Base-by-base conservation (phyloP, 2,888 invertebrate genomes). In the Mimumesa dahlbomi region DNA sequence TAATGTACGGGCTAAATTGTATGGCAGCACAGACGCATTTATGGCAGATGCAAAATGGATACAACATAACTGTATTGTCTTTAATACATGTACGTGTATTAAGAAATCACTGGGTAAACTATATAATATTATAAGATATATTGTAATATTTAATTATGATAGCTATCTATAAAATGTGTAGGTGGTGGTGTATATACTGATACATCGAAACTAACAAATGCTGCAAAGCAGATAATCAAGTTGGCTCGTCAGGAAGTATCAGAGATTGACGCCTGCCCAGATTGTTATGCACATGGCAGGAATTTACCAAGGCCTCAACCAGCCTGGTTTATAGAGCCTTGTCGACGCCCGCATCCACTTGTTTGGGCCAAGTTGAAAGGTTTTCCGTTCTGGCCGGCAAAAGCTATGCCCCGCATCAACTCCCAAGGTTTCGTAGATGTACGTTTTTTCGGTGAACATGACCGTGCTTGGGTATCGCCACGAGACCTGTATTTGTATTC, bases 361-460 rank as follows among this genome's bases (percentile, higher is more conserved):
- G 94, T 98, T 0, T 99, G 98, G 98, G 98, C 98, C 0, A 98
- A 98, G 88, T 91, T 98, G 9, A 97, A 98, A 91, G 98, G 97
- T 9, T 98, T 98, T 85, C 98, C 98, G 0, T 98, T 95, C 89
- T 99, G 98, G 98, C 98, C 98, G 0, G 98, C 97, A 0, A 98
- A 98, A 90, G 96, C 94, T 0, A 95, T 96, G 95, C 92, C 93
- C 0, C 93, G 93, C 62, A 90, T 91, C 18, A 92, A 91, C 73
- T 87, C 90, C 14, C 89, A 92, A 6, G 93, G 94, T 0, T 90
- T 93, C 81, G 96, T 97, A 0, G 97, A 98, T 89, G 97, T 97
- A 1, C 91, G 97, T 1, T 98, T 98, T 90, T 98, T 98, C 90
- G 98, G 98, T 0, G 96, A 95, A 14, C 98, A 98, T 90, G 98